Evolutionary conservation across 2,888 invertebrate species (phyloP).

Genomic region (Rhogogaster chlorosoma): DNA sequence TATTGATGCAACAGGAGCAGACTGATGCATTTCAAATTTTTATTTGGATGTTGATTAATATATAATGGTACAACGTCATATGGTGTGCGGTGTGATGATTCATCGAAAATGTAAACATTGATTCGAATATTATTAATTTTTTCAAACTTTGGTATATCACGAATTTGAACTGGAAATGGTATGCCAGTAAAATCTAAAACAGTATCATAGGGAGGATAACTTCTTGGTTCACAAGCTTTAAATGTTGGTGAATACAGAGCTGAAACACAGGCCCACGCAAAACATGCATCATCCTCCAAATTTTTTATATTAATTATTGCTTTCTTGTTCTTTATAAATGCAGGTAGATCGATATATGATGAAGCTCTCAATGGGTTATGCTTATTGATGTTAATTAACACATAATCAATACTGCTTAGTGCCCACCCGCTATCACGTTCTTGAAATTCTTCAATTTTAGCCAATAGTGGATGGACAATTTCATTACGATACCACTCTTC

Average conservation of each 20-base stretch:
- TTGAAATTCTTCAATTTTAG: background rate
- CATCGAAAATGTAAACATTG: conserved; percentile 61
- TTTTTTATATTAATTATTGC: conserved; percentile 65
- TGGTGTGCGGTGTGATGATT: conserved; percentile 7
- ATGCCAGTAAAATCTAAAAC: conserved; percentile 62
- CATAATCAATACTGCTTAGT: background rate
- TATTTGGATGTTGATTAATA: background rate
- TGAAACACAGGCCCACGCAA: conserved; percentile 62
- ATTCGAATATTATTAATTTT: conserved; percentile 61
- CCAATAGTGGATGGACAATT: background rate
- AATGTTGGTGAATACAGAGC: conserved; percentile 58
- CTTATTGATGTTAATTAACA: background rate
- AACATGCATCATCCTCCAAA: conserved; percentile 63
- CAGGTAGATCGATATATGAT: conserved; percentile 52
- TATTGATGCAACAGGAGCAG: conserved; percentile 56
- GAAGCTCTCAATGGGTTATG: background rate
- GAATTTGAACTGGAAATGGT: conserved; percentile 61
- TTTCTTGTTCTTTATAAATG: conserved; percentile 57
- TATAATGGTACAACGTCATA: background rate
- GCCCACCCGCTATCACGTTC: background rate
- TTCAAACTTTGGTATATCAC: conserved; percentile 63
- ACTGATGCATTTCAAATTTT: conserved; percentile 53
- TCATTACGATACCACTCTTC: background rate
- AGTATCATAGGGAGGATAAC: conserved; percentile 60
- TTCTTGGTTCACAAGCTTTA: conserved; percentile 54